Conservation (phyloP, 2,113 vertebrate genomes). For the Oryzias javanicus region DNA sequence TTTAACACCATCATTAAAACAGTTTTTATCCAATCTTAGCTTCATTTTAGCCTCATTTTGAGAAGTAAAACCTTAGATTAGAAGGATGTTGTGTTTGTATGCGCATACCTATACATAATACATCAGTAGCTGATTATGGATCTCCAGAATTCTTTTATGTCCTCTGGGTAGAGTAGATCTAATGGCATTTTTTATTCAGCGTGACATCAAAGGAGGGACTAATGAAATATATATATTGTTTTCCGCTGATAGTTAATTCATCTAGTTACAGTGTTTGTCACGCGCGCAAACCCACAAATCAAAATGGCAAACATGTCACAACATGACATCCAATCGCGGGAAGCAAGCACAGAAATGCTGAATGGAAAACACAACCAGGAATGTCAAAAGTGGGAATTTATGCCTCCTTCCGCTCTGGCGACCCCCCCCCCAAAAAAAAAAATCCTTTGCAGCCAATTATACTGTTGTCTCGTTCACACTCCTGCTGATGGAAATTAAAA, state of each 20-base stretch:
- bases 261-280: background rate
- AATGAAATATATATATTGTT: conserved; percentile 30
- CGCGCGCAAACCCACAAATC: conserved; percentile 3
- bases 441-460: conserved; percentile 22
- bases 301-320: background rate
- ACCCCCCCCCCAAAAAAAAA: background rate
- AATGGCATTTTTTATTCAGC: conserved; percentile 23
- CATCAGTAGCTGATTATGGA: conserved; percentile 18
- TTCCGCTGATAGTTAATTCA: conserved; percentile 19
- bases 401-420: background rate
- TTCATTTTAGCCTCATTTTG: background rate
- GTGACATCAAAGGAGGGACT: conserved; percentile 22
- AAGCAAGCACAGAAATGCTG: background rate
- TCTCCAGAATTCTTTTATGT: conserved; percentile 3
- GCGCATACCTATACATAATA: background rate
- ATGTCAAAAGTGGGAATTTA: background rate
- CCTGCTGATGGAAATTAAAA: conserved; percentile 53
- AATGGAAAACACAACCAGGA: background rate
- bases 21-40: too few species aligned
- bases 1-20: too few species aligned
- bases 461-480: conserved; percentile 37
- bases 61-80: background rate
- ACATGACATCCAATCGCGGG: conserved; percentile 4
- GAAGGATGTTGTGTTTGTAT: background rate
- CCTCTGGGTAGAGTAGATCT: background rate